Percentiles rank a stretch among this genome's conserved stretches.
Conservation (phyloP, 2,113 vertebrate species). For the Ctenodactylus gundi region DNA sequence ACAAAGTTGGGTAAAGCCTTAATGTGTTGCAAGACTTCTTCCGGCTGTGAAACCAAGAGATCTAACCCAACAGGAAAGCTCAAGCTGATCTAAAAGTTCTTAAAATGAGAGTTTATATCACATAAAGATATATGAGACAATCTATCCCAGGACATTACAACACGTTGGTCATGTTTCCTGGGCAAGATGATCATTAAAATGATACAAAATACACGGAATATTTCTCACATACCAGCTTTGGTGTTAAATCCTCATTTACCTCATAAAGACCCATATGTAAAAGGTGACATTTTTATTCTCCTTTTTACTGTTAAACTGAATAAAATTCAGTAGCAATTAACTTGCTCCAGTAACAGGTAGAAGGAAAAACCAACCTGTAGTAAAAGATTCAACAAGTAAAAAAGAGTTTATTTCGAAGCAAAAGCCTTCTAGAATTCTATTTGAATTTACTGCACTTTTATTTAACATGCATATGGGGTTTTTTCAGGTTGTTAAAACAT, state of each 20-base stretch:
- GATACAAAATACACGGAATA: background rate
- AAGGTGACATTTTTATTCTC: background rate
- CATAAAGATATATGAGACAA: background rate
- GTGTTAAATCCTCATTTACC: background rate
- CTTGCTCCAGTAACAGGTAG: background rate
- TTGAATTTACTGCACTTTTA: background rate
- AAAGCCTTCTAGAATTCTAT: background rate
- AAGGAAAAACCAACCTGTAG: background rate
- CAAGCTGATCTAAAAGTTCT: conserved; percentile 21
- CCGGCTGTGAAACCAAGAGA: background rate
- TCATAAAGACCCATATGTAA: background rate
- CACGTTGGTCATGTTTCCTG: background rate
- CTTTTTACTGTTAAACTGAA: background rate
- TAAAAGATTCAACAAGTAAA: background rate
- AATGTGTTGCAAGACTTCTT: background rate
- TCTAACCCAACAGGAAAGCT: conserved; percentile 25
- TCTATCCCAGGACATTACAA: background rate
- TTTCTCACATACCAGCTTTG: background rate
- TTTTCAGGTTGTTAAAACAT: background rate
- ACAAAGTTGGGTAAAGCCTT: background rate
- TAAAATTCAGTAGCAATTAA: conserved; percentile 6
- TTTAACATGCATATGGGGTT: background rate
- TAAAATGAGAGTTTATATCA: background rate
- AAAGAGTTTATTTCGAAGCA: background rate
- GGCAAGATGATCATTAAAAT: background rate